Conservation (phyloP, 2,113 vertebrate species). For the Nothobranchius furzeri region DNA sequence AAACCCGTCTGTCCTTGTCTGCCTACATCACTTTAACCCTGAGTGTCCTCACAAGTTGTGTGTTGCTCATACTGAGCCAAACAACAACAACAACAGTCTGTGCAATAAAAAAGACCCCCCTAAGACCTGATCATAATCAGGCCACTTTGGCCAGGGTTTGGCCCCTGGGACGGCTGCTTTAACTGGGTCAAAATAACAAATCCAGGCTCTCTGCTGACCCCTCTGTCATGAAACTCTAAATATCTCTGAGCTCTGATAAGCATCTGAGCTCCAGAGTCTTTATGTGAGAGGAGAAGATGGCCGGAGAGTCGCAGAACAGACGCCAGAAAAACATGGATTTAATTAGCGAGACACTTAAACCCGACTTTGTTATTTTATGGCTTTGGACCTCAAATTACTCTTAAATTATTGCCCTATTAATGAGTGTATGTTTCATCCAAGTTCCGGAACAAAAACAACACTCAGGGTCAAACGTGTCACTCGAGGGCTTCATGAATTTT, state of each 20-base stretch:
- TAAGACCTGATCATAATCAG: conserved; percentile 59
- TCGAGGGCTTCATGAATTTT: not conserved
- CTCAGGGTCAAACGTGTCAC: conserved; percentile 26
- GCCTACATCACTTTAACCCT: conserved; percentile 57
- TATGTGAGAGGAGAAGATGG: conserved; percentile 45
- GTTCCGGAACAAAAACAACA: conserved; percentile 40
- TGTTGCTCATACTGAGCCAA: conserved; percentile 64
- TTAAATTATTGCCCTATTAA: conserved; percentile 37
- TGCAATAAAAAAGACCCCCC: conserved; percentile 52
- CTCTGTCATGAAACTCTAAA: conserved; percentile 50
- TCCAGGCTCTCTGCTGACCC: conserved; percentile 46
- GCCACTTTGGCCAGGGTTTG: conserved; percentile 54
- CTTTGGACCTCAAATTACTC: conserved; percentile 52
- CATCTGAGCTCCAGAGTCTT: conserved; percentile 45
- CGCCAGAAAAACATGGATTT: conserved; percentile 52
- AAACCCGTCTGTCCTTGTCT: conserved; percentile 14
- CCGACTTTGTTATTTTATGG: conserved; percentile 44
- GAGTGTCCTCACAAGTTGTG: conserved; percentile 61
- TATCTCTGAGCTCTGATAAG: conserved; percentile 49
- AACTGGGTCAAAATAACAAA: conserved; percentile 71
- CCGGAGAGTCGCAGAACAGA: conserved; percentile 5
- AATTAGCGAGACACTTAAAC: conserved; percentile 51
- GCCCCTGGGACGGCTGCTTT: conserved; percentile 50
- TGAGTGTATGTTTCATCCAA: conserved; percentile 30
- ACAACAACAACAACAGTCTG: conserved; percentile 60